These are phyloP conservation scores for Ancistrus triradiatus DNA, from an alignment of 2,113 vertebrate genomes.

Conservation along the genomic window DNA sequence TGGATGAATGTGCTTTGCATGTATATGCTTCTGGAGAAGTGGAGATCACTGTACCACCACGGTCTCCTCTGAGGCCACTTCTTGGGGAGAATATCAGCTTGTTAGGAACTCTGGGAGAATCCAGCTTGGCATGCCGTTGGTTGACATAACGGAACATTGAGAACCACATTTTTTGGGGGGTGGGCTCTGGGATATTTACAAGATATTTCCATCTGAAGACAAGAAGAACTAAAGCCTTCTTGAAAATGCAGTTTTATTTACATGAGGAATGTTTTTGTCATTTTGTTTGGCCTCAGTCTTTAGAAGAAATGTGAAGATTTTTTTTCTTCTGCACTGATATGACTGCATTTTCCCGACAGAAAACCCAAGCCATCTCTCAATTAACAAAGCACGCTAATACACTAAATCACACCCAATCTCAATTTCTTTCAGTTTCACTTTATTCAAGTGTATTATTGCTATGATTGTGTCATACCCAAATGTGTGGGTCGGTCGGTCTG, in stretches of 20 bases:
- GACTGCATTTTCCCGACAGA: constrained; percentile 15
- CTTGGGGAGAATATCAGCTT: not conserved
- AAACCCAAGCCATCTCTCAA: not conserved
- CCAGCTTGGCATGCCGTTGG: not conserved
- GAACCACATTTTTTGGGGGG: too few relatives aligned
- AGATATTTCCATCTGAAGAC: too few relatives aligned
- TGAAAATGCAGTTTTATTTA: constrained; percentile 25
- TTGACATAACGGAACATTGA: not conserved
- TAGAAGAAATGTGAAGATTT: constrained; percentile 5
- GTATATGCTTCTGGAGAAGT: not conserved
- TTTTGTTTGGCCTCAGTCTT: constrained; percentile 29
- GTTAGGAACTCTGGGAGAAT: not conserved
- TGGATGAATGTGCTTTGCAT: constrained; percentile 18
- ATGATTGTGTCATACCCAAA: too few relatives aligned
- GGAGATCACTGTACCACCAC: too few relatives aligned
- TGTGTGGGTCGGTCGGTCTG: too few relatives aligned
- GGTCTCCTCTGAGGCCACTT: too few relatives aligned
- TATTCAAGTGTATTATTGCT: too few relatives aligned
- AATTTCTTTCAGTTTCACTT: too few relatives aligned
- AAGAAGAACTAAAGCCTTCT: too few relatives aligned
- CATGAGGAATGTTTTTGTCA: constrained; percentile 28
- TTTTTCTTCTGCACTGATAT: constrained; percentile 6
- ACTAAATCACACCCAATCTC: too few relatives aligned
- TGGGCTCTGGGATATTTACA: too few relatives aligned
- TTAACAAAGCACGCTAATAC: not conserved